Evolutionary conservation across 2,113 vertebrate genomes (phyloP), one percentile per base, ranked within the genome.

Genomic region (Burhinus oedicnemus): DNA sequence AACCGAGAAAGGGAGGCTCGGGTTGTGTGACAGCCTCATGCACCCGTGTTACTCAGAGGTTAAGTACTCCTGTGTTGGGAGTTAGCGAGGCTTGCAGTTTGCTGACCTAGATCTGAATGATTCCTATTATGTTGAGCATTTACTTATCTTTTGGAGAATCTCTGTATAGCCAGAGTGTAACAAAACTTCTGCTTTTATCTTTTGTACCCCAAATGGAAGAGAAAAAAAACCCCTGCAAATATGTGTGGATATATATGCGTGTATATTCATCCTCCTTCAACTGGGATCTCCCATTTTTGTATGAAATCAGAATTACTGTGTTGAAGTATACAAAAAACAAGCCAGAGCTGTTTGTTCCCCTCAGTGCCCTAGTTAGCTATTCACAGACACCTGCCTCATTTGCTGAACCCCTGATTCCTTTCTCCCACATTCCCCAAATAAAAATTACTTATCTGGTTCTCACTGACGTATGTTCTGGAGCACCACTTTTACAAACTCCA

Each of bases 81-180:
- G 32, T 77, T 91, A 81, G 68, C 51, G 84, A 97, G 55, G 75
- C 74, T 93, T 84, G 54, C 54, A 61, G 64, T 87, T 71, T 61
- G 72, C 81, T 92, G 92, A 81, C 90, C 85, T 94, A 75, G 69
- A 81, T 83, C 83, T 81, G 61, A 78, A 65, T 82, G 77, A 85
- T 89, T 95, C 89, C 84, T 84, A 45, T 87, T 94, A n/a, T 36
- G 32, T 15, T 54, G 51, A 71, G 42, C 57, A 62, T 61, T 89
- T 95, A 57, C 71, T 60, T 91, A 55, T 38, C 57, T 90, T 93
- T 68, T 68, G 61, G 71, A 85, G 45, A 61, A 84, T 87, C 83
- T 94, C 66, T 83, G 45, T 65, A 30, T 36, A 89, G 49, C 57
- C 52, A 32, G 42, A 70, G 27, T 70, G 16, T 82, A 80, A 74